Conservation (phyloP, 2,113 vertebrate genomes). For the Odobenus rosmarus region DNA sequence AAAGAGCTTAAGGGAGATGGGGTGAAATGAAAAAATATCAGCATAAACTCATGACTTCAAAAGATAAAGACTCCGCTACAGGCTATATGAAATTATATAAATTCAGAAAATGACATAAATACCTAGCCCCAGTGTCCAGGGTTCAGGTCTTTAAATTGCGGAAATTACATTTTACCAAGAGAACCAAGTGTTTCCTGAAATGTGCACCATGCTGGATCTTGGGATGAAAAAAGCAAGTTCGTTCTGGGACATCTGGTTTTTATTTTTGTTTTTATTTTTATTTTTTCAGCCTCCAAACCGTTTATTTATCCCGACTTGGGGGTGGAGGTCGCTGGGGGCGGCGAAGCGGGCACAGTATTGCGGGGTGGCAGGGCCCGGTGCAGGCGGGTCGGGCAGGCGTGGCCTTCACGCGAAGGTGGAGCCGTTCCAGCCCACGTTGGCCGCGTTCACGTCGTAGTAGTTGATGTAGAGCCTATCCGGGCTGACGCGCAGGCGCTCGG, state of each 20-base stretch:
- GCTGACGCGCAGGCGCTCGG: too few species aligned
- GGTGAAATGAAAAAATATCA: constrained; percentile 35
- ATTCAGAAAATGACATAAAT: constrained; percentile 14
- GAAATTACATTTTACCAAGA: background rate
- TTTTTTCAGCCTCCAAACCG: too few species aligned
- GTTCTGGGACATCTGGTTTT: background rate
- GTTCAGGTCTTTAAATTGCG: background rate
- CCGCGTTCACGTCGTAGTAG: too few species aligned
- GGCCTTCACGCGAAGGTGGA: too few species aligned
- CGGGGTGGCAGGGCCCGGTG: too few species aligned
- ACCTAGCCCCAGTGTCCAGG: background rate
- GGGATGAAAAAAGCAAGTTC: background rate
- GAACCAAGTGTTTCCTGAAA: background rate
- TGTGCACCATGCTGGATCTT: background rate
- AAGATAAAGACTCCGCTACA: constrained; percentile 5
- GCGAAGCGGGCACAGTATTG: too few species aligned
- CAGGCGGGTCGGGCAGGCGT: too few species aligned
- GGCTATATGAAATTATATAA: background rate
- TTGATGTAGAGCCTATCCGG: too few species aligned
- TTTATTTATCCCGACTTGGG: too few species aligned
- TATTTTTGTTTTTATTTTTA: too few species aligned
- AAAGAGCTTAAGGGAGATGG: constrained; percentile 1
- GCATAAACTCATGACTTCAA: background rate
- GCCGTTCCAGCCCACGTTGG: too few species aligned
- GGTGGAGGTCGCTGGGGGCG: too few species aligned